Conservation (phyloP, 2,888 invertebrate genomes). For the Eueremaeus valkanovi region DNA sequence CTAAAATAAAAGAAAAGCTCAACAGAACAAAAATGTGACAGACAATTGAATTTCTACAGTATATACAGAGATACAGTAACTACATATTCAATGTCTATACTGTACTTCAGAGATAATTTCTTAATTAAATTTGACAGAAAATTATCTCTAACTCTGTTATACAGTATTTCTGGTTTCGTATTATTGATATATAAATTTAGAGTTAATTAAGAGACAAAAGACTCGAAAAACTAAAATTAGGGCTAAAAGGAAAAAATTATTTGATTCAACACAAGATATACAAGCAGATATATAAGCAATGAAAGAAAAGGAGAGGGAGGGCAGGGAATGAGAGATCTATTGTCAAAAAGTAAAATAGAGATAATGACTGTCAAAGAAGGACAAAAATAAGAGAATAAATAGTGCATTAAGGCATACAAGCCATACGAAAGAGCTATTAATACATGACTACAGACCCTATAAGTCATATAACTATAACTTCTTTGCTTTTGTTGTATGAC, state of each 20-base stretch:
- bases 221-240: neutral
- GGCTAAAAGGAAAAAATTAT: neutral
- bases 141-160: neutral
- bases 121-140: neutral
- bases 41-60: neutral
- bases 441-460: neutral
- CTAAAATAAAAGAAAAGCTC: too few relatives aligned
- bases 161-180: too few relatives aligned
- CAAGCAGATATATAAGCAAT: neutral
- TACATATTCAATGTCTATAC: too few relatives aligned
- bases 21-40: neutral
- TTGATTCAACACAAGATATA: neutral
- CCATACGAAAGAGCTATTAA: neutral
- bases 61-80: too few relatives aligned
- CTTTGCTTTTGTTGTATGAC: neutral
- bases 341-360: neutral
- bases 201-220: neutral
- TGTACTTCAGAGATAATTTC: too few relatives aligned
- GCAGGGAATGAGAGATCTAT: too few relatives aligned
- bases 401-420: conserved; percentile 12
- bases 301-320: too few relatives aligned
- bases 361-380: neutral
- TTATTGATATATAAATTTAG: neutral
- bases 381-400: neutral
- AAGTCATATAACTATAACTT: too few relatives aligned